phyloP scores from a whole-genome alignment of 2,888 invertebrate genomes.

The Pristionchus entomophagus region DNA sequence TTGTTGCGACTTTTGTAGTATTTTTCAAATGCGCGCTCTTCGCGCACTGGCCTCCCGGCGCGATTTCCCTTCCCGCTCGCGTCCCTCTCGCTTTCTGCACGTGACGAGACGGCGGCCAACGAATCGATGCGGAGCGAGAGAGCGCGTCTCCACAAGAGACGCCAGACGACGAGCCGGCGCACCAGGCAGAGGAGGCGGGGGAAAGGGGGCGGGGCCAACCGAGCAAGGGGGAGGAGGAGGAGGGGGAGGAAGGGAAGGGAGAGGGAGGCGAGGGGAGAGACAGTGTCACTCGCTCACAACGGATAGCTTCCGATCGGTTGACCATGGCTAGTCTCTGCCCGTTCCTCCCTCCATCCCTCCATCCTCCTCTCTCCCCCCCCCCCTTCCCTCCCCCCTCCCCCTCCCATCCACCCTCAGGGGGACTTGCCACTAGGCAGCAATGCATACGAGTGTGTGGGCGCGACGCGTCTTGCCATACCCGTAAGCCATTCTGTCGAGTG shows the following conservation, averaged over 20 bases:
- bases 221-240: not conserved
- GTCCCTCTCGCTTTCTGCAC: not conserved
- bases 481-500: conserved; percentile 49
- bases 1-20: too few species aligned
- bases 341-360: not conserved
- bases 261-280: not conserved
- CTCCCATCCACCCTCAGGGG: not conserved
- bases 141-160: not conserved
- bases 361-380: not conserved
- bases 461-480: conserved; percentile 16
- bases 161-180: not conserved
- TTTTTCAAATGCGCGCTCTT: too few species aligned
- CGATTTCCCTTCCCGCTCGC: not conserved
- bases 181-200: not conserved
- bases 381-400: not conserved
- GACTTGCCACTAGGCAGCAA: conserved; percentile 28
- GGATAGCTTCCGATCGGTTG: conserved; percentile 37
- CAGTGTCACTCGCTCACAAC: conserved; percentile 28
- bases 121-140: conserved; percentile 24
- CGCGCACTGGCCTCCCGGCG: too few species aligned
- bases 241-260: not conserved
- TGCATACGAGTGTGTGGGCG: conserved; percentile 24
- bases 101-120: not conserved
- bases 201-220: not conserved
- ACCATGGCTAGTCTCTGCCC: conserved; percentile 29